Percentiles rank a stretch among this genome's conserved stretches.
Conservation (phyloP, 1,140 invertebrate genomes). For the Plodia interpunctella region DNA sequence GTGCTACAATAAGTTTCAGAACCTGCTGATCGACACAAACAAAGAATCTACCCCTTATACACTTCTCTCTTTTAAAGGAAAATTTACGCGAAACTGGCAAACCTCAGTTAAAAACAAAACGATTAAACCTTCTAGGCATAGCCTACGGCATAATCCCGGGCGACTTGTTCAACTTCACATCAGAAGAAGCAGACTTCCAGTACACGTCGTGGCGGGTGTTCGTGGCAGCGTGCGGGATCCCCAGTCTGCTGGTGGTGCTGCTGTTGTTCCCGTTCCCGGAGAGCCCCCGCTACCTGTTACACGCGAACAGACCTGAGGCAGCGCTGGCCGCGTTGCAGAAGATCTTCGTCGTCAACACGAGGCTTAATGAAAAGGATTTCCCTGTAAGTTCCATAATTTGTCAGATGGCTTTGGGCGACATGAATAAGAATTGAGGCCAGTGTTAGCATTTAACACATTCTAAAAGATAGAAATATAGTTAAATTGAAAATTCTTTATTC, state of each 20-base stretch:
- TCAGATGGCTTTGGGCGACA: too few relatives aligned
- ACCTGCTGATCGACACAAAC: too few relatives aligned
- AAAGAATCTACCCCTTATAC: too few relatives aligned
- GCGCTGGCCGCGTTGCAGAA: constrained; percentile 74
- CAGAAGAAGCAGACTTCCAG: constrained; percentile 53
- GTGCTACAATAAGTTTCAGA: too few relatives aligned
- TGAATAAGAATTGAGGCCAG: too few relatives aligned
- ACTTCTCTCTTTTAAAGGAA: too few relatives aligned
- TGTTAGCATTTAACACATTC: too few relatives aligned
- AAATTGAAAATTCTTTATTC: too few relatives aligned
- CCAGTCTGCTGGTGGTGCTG: constrained; percentile 81
- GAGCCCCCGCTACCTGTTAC: constrained; percentile 81
- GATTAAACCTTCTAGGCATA: constrained; percentile 59
- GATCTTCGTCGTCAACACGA: constrained; percentile 78
- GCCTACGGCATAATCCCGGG: constrained; percentile 76
- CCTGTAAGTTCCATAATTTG: constrained; percentile 61
- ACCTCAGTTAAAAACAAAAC: background rate
- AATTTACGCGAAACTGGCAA: too few relatives aligned
- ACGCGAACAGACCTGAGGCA: constrained; percentile 71
- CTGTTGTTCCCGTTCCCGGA: constrained; percentile 85
- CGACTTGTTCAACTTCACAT: constrained; percentile 48
- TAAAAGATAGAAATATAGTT: too few relatives aligned
- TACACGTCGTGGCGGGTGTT: constrained; percentile 87
- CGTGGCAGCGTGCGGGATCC: constrained; percentile 81
- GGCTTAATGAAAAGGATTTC: constrained; percentile 66